Evolutionary conservation across 2,797 vertebrate species (phyloP), one percentile per base, ranked within the genome.

Genomic region (Thripadectes ignobilis): DNA sequence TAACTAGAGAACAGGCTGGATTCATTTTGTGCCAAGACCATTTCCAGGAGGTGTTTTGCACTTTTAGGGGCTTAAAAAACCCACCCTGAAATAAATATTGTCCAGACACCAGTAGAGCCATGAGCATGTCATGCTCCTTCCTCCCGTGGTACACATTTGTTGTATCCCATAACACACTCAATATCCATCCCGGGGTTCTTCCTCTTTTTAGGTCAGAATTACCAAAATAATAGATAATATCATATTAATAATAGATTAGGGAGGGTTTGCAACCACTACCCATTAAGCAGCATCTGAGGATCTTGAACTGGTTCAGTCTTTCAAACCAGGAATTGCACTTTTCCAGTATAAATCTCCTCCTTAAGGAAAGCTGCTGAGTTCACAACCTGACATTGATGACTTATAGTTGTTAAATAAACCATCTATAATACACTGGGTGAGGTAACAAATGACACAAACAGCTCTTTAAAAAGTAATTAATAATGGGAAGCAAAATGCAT

Each of bases 321-420:
- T 61, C 38, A 72, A 38, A 83, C 1, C 3, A 14, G 10, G 36
- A 10, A 6, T 54, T 92, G 34, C 34, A 36, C 15, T 93, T 68
- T 30, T 41, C 16, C 1, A 5, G 10, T 18, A 13, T 22, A 65
- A 85, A 72, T n/a, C 48, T n/a, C 34, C 88, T 74, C 61, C n/a
- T 79, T 63, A 65, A 55, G 43, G 76, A 63, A 63, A 74, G 57
- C 27, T 84, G 21, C 43, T 88, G 43, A 43, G 10, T 55, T 54
- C 14, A 18, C 38, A 85, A 45, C 41, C 38, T 41, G 75, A 58
- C 49, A 10, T 45, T 55, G 46, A 65, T 74, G 81, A 75, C 72
- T 94, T 43, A 34, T 15, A 80, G 34, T 61, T 72, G 27, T 65
- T 93, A 85, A 93, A 85, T 75, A 96, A 95, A 61, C 75, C 81